Evolutionary conservation across 2,888 invertebrate genomes (phyloP).

Genomic region (Folsomia candida): DNA sequence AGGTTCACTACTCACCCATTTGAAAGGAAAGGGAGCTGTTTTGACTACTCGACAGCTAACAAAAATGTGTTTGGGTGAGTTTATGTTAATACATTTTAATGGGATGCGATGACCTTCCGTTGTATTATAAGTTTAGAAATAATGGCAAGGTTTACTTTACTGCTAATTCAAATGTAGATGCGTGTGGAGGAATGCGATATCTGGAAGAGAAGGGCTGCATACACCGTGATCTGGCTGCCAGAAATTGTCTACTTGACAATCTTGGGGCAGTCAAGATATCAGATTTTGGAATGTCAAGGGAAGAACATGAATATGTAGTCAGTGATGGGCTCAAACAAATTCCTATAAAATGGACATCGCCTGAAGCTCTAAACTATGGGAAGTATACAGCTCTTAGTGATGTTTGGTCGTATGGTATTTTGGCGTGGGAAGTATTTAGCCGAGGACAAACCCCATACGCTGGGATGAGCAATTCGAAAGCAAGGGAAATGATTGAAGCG

Average conservation of each 20-base stretch:
- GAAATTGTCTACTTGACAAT: slow-evolving; percentile 33
- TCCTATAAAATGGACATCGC: slow-evolving; percentile 98
- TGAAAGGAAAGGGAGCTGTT: slow-evolving; percentile 72
- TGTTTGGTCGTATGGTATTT: slow-evolving; percentile 94
- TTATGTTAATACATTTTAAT: too few species aligned
- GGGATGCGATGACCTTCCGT: too few species aligned
- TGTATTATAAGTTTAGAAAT: too few species aligned
- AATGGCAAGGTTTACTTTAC: too few species aligned
- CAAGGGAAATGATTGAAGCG: slow-evolving; percentile 87
- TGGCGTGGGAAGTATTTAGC: slow-evolving; percentile 94
- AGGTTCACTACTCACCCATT: slow-evolving; percentile 83
- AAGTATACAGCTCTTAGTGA: slow-evolving; percentile 93
- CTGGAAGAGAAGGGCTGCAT: slow-evolving; percentile 94
- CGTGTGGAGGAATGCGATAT: slow-evolving; percentile 92
- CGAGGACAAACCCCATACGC: slow-evolving; percentile 89
- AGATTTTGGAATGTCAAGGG: slow-evolving; percentile 96
- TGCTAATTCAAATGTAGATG: too few species aligned
- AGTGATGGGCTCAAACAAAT: slow-evolving; percentile 98
- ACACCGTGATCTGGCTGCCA: slow-evolving; percentile 77
- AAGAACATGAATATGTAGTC: slow-evolving; percentile 94
- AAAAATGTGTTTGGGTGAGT: slow-evolving; percentile 87
- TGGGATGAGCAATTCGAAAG: slow-evolving; percentile 89
- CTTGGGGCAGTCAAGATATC: slow-evolving; percentile 79
- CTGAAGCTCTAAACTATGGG: slow-evolving; percentile 93
- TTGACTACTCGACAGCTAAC: slow-evolving; percentile 67